Conservation (phyloP, 2,888 invertebrate species). For the Schrankia costaestrigalis region DNA sequence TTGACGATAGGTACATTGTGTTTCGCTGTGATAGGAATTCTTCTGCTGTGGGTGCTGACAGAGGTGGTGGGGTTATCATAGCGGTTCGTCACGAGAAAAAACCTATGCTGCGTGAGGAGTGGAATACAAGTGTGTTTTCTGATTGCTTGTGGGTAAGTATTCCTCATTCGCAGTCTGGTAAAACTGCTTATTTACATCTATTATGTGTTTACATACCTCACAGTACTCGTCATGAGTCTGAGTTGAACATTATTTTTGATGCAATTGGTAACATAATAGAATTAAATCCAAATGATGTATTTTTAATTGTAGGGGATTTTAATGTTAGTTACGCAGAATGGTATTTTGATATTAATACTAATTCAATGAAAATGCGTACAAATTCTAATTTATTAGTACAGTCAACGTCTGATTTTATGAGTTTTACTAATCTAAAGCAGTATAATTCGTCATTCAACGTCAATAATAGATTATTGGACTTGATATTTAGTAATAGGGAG, state of each 20-base stretch:
- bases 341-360: background rate
- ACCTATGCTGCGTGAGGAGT: background rate
- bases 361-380: background rate
- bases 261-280: background rate
- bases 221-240: background rate
- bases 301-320: background rate
- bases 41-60: background rate
- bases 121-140: background rate
- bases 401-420: constrained; percentile 2
- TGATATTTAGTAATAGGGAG: constrained; percentile 2
- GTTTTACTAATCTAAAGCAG: constrained; percentile 1
- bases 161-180: background rate
- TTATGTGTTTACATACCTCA: background rate
- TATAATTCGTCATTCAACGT: constrained; percentile 3
- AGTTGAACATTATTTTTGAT: background rate
- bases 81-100: background rate
- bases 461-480: constrained; percentile 3
- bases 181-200: background rate
- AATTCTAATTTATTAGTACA: background rate
- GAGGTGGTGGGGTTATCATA: background rate
- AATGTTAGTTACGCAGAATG: background rate
- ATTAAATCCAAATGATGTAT: too few species aligned
- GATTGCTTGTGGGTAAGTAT: constrained; percentile 1
- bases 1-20: constrained; percentile 3
- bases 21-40: too few species aligned